These are phyloP conservation scores for Patella pellucida DNA, from an alignment of 2,888 invertebrate species.

Conservation along the genomic window DNA sequence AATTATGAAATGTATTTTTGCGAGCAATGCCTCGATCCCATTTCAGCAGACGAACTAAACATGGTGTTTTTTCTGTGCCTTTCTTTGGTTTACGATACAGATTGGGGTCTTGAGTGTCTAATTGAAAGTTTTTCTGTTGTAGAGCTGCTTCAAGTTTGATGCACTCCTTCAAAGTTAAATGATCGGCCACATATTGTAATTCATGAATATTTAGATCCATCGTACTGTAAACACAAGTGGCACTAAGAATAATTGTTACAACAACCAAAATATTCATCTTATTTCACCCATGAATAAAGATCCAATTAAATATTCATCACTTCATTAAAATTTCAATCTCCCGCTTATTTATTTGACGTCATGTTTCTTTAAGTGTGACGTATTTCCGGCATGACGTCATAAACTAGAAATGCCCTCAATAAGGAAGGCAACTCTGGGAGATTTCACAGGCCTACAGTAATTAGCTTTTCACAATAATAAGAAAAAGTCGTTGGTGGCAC, in stretches of 20 bases:
- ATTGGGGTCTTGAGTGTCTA: slow-evolving; percentile 21
- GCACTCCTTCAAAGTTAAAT: slow-evolving; percentile 53
- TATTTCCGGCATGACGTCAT: too few species aligned
- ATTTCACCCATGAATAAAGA: too few species aligned
- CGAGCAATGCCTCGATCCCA: slow-evolving; percentile 54
- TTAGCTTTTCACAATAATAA: too few species aligned
- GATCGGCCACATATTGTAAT: slow-evolving; percentile 59
- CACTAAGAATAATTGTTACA: background rate
- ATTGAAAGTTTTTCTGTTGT: slow-evolving; percentile 37
- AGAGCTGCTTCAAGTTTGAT: slow-evolving; percentile 46
- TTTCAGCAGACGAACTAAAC: slow-evolving; percentile 46
- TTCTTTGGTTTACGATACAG: slow-evolving; percentile 29
- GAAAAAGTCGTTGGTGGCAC: too few species aligned
- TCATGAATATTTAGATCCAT: slow-evolving; percentile 60
- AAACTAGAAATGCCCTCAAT: too few species aligned
- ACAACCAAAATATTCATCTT: too few species aligned
- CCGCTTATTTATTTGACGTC: too few species aligned
- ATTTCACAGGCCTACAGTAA: too few species aligned
- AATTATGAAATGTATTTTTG: slow-evolving; percentile 53
- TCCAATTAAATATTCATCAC: too few species aligned
- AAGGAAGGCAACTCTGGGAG: too few species aligned
- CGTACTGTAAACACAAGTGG: slow-evolving; percentile 25
- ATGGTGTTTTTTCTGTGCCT: slow-evolving; percentile 36
- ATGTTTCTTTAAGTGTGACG: too few species aligned
- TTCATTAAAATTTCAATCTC: too few species aligned